Percentiles rank a stretch among this genome's conserved stretches.
Evolutionary conservation across 2,888 invertebrate species (phyloP).

Genomic region (Amorpha juglandis): DNA sequence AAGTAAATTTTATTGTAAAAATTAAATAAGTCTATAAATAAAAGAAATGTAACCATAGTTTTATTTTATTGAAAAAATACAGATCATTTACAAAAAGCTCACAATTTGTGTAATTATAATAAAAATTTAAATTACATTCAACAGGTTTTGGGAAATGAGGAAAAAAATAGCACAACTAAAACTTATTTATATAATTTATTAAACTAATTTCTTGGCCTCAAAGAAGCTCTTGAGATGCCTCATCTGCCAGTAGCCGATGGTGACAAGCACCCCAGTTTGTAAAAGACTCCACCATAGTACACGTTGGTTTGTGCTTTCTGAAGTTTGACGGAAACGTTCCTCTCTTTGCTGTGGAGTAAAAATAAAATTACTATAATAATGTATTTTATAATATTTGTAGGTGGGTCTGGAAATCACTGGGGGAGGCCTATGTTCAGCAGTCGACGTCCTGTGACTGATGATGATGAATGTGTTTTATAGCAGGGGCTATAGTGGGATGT

Average conservation of each 20-base stretch:
- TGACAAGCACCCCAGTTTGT: slow-evolving; percentile 94
- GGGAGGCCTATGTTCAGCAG: too few species aligned
- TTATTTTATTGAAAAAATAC: slow-evolving; percentile 66
- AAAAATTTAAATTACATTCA: slow-evolving; percentile 36
- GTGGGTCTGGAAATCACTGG: too few species aligned
- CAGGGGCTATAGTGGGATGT: too few species aligned
- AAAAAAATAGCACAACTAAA: slow-evolving; percentile 41
- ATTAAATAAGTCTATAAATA: slow-evolving; percentile 33
- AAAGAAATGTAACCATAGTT: slow-evolving; percentile 45
- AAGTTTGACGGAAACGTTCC: slow-evolving; percentile 98
- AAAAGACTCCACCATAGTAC: slow-evolving; percentile 98
- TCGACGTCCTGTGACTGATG: too few species aligned
- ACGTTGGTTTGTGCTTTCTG: slow-evolving; percentile 97
- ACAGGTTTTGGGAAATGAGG: slow-evolving; percentile 38
- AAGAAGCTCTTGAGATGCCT: slow-evolving; percentile 99
- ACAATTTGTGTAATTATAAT: slow-evolving; percentile 37
- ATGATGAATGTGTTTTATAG: too few species aligned
- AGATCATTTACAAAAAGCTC: slow-evolving; percentile 61
- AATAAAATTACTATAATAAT: slow-evolving; percentile 8
- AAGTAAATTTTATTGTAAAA: background rate
- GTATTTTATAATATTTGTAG: too few species aligned
- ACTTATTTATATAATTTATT: slow-evolving; percentile 92
- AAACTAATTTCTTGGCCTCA: slow-evolving; percentile 99
- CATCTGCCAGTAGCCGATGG: slow-evolving; percentile 99
- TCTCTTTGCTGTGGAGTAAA: slow-evolving; percentile 92